Evolutionary conservation across 2,113 vertebrate genomes (phyloP), one percentile per base, ranked within the genome.

Genomic region (Tupaia tana): DNA sequence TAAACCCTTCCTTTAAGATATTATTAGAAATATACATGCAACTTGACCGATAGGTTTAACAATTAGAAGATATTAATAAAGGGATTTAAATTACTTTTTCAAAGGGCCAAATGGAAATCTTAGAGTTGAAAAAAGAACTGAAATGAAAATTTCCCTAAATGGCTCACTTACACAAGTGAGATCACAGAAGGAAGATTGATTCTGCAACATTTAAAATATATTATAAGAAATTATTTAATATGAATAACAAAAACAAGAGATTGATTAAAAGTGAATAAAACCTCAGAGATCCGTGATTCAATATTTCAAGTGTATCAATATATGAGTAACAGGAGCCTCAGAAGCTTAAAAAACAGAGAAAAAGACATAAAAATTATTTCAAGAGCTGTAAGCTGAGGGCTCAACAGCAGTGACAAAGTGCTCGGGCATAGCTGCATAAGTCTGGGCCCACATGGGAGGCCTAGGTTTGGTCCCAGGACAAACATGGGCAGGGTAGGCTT

Each of bases 41-140:
- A 79, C 11, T 27, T 63, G 73, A 67, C 11, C 90, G 86, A 86
- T 9, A 59, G 25, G 80, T 79, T 74, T 61, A 90, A 90, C 20
- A 74, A 90, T 29, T 14, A 52, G 58, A 90, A 69, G 52, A n/a
- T 71, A 3, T 88, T 16, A 87, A 88, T 91, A 87, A 90, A 67
- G 10, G 79, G 15, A 87, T 69, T 58, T 34, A 73, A 67, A 63
- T 63, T 84, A 25, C 34, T 91, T 59, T 59, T 43, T 11, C 67
- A 9, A 27, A 75, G 16, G 56, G 58, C 12, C 4, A 59, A 87
- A 61, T 84, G 34, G 27, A 93, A 74, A 74, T 80, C 52, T 54
- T 90, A 7, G 4, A 71, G n/a, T 52, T 69, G 18, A 69, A 86
- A 93, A 82, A 81, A 31, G 58, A 86, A 29, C 7, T 19, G 6